Percentiles rank a stretch among this genome's conserved stretches.
Conservation (phyloP, 1,140 invertebrate species). For the Procambarus clarkii region DNA sequence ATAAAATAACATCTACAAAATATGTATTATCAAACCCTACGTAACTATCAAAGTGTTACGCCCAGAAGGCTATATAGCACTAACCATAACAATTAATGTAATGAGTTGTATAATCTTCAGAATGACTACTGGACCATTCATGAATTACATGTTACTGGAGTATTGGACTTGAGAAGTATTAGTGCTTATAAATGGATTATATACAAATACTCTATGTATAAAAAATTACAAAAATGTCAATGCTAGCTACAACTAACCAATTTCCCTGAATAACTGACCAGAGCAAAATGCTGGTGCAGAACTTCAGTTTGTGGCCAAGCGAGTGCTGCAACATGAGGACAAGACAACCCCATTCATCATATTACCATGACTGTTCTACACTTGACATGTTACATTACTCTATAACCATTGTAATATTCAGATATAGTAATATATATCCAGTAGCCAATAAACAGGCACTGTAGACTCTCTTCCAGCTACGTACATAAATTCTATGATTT, state of each 20-base stretch:
- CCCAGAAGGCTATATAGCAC: too few relatives aligned
- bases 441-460: constrained; percentile 23
- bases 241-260: constrained; percentile 48
- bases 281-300: constrained; percentile 26
- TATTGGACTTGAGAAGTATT: constrained; percentile 55
- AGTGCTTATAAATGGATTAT: constrained; percentile 34
- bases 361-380: constrained; percentile 20
- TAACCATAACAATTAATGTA: background rate
- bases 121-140: constrained; percentile 44
- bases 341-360: constrained; percentile 5
- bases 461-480: background rate
- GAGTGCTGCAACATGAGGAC: constrained; percentile 15
- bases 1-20: background rate
- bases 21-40: background rate
- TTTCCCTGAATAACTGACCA: constrained; percentile 51
- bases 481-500: background rate
- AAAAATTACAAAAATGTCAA: constrained; percentile 59
- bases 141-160: constrained; percentile 46
- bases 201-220: constrained; percentile 56
- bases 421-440: constrained; percentile 15
- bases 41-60: too few relatives aligned
- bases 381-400: constrained; percentile 25
- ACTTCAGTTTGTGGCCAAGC: constrained; percentile 15
- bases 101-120: constrained; percentile 26
- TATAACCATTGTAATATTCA: background rate